A percentile compares a stretch with the other conserved stretches of the same genome.
Conservation (phyloP, 2,797 vertebrate species). For the Sebastes flavidus region DNA sequence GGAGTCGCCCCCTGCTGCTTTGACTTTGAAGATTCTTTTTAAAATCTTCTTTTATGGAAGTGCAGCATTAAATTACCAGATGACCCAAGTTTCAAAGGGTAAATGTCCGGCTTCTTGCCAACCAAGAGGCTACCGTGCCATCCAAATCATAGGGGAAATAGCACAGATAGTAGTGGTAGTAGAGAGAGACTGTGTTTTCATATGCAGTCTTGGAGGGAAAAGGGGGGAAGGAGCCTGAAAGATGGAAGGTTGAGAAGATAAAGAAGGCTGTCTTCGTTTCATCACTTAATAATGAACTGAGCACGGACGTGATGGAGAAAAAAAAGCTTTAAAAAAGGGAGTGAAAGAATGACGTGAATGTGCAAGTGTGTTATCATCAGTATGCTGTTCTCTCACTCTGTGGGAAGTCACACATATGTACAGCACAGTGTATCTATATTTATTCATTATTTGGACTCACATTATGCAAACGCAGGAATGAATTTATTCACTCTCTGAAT, state of each 20-base stretch:
- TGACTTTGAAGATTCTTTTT: not conserved
- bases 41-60: not conserved
- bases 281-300: slow-evolving; percentile 7
- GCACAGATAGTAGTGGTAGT: not conserved
- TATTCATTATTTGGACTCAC: slow-evolving; percentile 1
- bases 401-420: not conserved
- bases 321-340: no score
- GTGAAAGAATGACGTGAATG: not conserved
- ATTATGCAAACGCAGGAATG: not conserved
- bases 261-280: not conserved
- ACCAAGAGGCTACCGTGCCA: not conserved
- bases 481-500: slow-evolving; percentile 4
- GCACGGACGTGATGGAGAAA: not conserved
- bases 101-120: not conserved
- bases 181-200: not conserved
- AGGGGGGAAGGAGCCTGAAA: no score
- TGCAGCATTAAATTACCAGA: not conserved
- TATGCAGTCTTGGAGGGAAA: not conserved
- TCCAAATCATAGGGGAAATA: not conserved
- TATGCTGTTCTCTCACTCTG: not conserved
- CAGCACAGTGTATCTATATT: not conserved
- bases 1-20: not conserved
- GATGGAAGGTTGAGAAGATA: not conserved
- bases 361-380: not conserved
- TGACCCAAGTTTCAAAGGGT: not conserved